Conservation (phyloP, 1,140 invertebrate genomes). For the Drosophila baimaii region DNA sequence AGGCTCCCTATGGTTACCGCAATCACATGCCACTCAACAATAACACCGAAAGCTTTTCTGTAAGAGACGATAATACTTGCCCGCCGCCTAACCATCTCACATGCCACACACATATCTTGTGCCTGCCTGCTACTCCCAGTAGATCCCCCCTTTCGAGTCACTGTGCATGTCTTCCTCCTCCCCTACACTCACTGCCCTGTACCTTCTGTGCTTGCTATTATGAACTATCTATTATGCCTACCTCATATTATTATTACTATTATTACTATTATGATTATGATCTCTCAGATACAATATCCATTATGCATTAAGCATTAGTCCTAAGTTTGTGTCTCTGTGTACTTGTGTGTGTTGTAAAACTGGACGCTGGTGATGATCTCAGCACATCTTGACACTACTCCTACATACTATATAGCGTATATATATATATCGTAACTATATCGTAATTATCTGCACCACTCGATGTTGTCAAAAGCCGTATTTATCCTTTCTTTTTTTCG, state of each 20-base stretch:
- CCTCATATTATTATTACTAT: neutral
- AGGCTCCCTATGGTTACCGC: slow-evolving; percentile 87
- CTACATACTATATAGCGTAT: slow-evolving; percentile 13
- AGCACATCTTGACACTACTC: slow-evolving; percentile 13
- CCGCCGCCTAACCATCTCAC: slow-evolving; percentile 6
- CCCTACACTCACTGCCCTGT: neutral
- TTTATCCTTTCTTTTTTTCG: slow-evolving; percentile 46
- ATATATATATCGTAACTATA: slow-evolving; percentile 41
- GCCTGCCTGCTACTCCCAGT: slow-evolving; percentile 5
- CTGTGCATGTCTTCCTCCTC: slow-evolving; percentile 7
- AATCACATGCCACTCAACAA: slow-evolving; percentile 87
- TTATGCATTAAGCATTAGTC: slow-evolving; percentile 18
- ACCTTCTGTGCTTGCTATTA: slow-evolving; percentile 7
- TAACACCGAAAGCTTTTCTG: slow-evolving; percentile 86
- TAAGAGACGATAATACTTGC: slow-evolving; percentile 72
- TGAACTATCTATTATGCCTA: slow-evolving; percentile 3
- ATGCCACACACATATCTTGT: neutral
- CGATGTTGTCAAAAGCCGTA: slow-evolving; percentile 36
- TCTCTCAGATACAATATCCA: slow-evolving; percentile 19
- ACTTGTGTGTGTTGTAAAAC: slow-evolving; percentile 29
- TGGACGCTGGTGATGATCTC: slow-evolving; percentile 19
- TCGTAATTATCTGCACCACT: slow-evolving; percentile 36
- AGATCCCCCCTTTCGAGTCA: neutral
- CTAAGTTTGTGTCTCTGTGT: slow-evolving; percentile 16
- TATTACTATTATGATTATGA: neutral